These are phyloP conservation scores for Eristalinus aeneus DNA, from an alignment of 2,888 invertebrate genomes.

Conservation along the genomic window DNA sequence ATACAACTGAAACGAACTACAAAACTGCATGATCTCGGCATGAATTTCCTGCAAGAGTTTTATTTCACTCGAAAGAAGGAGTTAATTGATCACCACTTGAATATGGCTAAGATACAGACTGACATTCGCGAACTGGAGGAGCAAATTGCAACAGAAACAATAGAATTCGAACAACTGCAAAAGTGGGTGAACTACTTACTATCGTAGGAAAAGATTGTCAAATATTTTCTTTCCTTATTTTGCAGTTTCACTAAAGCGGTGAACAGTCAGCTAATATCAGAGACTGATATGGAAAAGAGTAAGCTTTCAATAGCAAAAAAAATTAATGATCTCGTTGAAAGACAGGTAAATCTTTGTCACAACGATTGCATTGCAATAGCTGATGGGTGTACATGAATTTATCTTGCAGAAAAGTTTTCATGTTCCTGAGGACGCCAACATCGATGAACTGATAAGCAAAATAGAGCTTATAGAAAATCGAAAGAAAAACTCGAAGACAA, in stretches of 20 bases:
- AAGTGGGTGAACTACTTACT: slow-evolving; percentile 71
- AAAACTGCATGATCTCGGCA: slow-evolving; percentile 74
- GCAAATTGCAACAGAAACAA: slow-evolving; percentile 72
- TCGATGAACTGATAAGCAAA: slow-evolving; percentile 76
- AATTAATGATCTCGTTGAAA: slow-evolving; percentile 72
- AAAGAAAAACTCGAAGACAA: slow-evolving; percentile 69
- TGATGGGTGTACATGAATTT: not conserved
- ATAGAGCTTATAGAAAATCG: slow-evolving; percentile 72
- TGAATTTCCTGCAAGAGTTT: slow-evolving; percentile 75
- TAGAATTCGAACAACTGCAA: slow-evolving; percentile 73
- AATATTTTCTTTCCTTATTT: not conserved
- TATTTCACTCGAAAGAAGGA: slow-evolving; percentile 75
- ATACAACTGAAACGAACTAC: slow-evolving; percentile 74
- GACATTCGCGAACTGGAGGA: slow-evolving; percentile 73
- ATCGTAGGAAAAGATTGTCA: no score
- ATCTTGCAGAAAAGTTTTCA: slow-evolving; percentile 70
- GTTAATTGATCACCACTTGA: slow-evolving; percentile 73
- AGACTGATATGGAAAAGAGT: slow-evolving; percentile 72
- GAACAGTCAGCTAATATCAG: slow-evolving; percentile 73
- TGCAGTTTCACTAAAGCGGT: slow-evolving; percentile 73
- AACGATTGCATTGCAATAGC: not conserved
- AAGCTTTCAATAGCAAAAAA: slow-evolving; percentile 73
- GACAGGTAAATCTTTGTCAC: slow-evolving; percentile 69
- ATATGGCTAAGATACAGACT: slow-evolving; percentile 69
- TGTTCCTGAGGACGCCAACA: slow-evolving; percentile 74